phyloP scores from a whole-genome alignment of 2,888 invertebrate genomes.

The Diaphora mendica region DNA sequence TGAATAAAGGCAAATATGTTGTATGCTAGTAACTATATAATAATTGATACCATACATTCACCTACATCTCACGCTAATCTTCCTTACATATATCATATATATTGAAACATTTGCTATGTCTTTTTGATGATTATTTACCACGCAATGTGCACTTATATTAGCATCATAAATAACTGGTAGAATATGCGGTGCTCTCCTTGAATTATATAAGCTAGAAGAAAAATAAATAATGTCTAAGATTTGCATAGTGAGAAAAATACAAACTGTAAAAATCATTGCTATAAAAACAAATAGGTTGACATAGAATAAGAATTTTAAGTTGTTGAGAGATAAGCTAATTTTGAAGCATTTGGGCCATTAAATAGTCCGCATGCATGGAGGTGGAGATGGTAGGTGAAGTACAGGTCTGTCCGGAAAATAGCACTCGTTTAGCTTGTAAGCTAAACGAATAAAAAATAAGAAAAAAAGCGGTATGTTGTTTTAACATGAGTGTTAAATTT shows the following conservation, averaged over 20 bases:
- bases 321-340: no score
- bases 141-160: conserved; percentile 3
- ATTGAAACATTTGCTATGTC: conserved; percentile 9
- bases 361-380: no score
- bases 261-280: no score
- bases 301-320: no score
- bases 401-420: background rate
- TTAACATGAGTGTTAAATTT: no score
- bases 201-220: background rate
- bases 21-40: background rate
- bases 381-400: no score
- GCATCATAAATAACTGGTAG: background rate
- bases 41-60: conserved; percentile 13
- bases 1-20: background rate
- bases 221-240: background rate
- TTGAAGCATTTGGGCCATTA: no score
- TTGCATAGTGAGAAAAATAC: background rate
- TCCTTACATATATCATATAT: conserved; percentile 2
- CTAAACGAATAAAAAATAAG: no score
- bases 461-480: no score
- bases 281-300: no score
- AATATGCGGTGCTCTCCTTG: background rate
- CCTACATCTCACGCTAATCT: conserved; percentile 6
- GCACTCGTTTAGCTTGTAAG: no score
- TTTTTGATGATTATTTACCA: conserved; percentile 7